These are phyloP conservation scores for Ammospiza caudacuta DNA, from an alignment of 2,113 vertebrate genomes.

Conservation along the genomic window DNA sequence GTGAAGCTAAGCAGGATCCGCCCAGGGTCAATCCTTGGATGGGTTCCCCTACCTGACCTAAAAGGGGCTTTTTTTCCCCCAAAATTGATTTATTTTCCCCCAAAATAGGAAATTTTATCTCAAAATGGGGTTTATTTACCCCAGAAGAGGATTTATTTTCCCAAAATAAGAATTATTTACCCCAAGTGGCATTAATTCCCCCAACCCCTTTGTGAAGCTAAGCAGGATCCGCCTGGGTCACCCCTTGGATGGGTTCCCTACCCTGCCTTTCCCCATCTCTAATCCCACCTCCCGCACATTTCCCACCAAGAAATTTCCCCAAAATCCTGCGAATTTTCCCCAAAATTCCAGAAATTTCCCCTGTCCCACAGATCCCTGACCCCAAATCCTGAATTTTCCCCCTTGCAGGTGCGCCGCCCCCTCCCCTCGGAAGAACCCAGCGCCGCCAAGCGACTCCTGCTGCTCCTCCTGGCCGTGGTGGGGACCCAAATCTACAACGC, in stretches of 20 bases:
- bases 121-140: too few relatives aligned
- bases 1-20: too few relatives aligned
- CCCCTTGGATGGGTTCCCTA: background rate
- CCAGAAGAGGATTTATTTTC: too few relatives aligned
- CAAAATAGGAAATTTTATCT: too few relatives aligned
- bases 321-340: too few relatives aligned
- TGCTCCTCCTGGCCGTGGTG: background rate
- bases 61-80: too few relatives aligned
- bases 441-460: background rate
- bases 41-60: too few relatives aligned
- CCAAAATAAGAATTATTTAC: too few relatives aligned
- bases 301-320: background rate
- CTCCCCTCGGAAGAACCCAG: background rate
- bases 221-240: background rate
- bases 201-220: background rate
- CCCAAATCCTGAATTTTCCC: background rate
- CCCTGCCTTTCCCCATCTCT: background rate
- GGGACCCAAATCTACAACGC: background rate
- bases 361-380: conserved; percentile 46
- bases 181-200: background rate
- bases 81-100: too few relatives aligned
- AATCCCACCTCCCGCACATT: background rate
- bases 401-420: background rate
- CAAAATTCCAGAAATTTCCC: background rate
- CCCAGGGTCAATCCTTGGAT: too few relatives aligned